Base-by-base conservation (phyloP, 2,888 invertebrate species). In the Acanthococcus lagerstroemiae region DNA sequence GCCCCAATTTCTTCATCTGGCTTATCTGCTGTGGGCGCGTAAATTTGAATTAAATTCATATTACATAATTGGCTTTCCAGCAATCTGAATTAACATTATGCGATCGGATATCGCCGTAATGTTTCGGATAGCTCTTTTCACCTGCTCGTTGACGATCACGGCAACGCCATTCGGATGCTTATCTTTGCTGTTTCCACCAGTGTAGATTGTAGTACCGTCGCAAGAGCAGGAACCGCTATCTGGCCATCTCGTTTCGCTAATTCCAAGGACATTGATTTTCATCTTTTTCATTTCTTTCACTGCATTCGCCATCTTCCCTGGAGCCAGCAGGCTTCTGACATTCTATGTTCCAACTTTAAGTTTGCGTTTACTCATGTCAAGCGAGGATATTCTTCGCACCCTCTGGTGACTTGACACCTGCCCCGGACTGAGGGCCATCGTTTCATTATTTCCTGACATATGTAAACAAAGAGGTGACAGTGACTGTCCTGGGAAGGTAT, bases 191-290 rank as follows among this genome's bases (percentile, higher is more conserved):
- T 37, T 37, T 37, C 44, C 44, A 37, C 44, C 44, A 15, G 9
- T 6, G 48, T 48, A 48, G 7, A 48, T 48, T n/a, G 48, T 48
- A 9, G 48, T n/a, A 9, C 48, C 48, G 17, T 48, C 48, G 22
- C n/a, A 12, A 54, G 19, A 22, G 54, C 54, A 54, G 7, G 54
- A 19, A n/a, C 54, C 54, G n/a, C 54, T 54, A 25, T 54, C 54
- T 54, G 22, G 54, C 54, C 54, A 54, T 54, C 54, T 54, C 24
- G n/a, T n/a, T 54, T 54, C n/a, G 24, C 54, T 54, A 21, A 54
- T 12, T 15, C 54, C 54, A 17, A 48, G 50, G 19, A 48, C 17
- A 17, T 48, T 17, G 17, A 48, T 48, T 48, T 48, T 48, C 50
- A 48, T 48, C 17, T 17, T 48, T 17, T 17, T 48, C 50, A 48